A percentile compares a stretch with the other conserved stretches of the same genome.
Evolutionary conservation across 2,797 vertebrate species (phyloP).

Genomic region (Uromys caudimaculatus): DNA sequence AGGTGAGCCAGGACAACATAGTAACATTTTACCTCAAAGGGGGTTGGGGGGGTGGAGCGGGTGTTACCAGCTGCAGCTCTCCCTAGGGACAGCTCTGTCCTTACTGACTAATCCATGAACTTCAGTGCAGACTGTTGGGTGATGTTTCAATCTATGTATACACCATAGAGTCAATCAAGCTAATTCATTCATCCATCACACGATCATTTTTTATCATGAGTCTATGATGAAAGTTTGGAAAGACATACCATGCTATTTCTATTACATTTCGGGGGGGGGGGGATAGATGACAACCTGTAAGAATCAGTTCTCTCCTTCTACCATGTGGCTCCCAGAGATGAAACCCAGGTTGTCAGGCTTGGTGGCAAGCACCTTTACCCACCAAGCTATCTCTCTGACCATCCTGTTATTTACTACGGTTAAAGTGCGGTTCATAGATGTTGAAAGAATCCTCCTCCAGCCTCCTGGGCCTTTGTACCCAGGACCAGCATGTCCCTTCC

Average conservation of each 20-base stretch:
- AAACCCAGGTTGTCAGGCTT: neutral
- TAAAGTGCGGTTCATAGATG: neutral
- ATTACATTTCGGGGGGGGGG: neutral
- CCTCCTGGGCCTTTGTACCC: neutral
- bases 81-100: neutral
- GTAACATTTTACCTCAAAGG: too few species aligned
- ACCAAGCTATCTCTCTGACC: neutral
- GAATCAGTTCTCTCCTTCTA: neutral
- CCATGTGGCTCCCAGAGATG: neutral
- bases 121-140: too few species aligned
- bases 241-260: neutral
- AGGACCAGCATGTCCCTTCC: too few species aligned
- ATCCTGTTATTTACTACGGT: neutral
- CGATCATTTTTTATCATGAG: neutral
- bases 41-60: neutral
- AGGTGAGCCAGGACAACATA: neutral
- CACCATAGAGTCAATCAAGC: too few species aligned
- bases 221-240: neutral
- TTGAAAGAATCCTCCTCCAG: neutral
- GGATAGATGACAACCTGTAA: neutral
- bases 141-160: neutral
- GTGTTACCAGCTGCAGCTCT: neutral
- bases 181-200: neutral
- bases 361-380: neutral
- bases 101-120: neutral